phyloP scores from a whole-genome alignment of 1,140 invertebrate species.

The Hirudo medicinalis region DNA sequence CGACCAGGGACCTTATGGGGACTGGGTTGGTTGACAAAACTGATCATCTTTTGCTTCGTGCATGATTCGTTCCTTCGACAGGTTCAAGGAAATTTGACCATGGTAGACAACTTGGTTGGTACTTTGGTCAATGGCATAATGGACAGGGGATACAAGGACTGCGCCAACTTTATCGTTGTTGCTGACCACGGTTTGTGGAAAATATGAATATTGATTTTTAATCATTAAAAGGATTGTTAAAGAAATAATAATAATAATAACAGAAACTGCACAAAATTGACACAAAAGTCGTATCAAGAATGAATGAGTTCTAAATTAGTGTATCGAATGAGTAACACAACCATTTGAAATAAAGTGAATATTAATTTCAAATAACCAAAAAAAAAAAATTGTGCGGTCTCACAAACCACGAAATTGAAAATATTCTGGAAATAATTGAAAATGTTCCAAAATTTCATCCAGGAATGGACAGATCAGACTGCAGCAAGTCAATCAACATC shows the following conservation, averaged over 20 bases:
- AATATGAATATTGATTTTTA: too few relatives aligned
- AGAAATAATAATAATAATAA: neutral
- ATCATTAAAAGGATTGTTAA: too few relatives aligned
- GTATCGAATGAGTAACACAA: too few relatives aligned
- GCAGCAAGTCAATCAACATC: constrained; percentile 25
- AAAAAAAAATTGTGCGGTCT: too few relatives aligned
- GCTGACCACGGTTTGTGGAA: constrained; percentile 32
- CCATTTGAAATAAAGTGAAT: too few relatives aligned
- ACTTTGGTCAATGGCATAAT: constrained; percentile 48
- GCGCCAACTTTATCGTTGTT: constrained; percentile 33
- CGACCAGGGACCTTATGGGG: constrained; percentile 30
- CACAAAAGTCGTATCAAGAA: neutral
- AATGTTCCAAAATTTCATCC: neutral
- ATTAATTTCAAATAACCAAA: too few relatives aligned
- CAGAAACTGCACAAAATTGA: neutral
- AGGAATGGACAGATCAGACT: constrained; percentile 29
- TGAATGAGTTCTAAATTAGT: too few relatives aligned
- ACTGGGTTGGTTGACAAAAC: constrained; percentile 21
- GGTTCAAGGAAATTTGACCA: constrained; percentile 43
- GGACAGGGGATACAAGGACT: constrained; percentile 38
- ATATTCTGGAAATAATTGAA: too few relatives aligned
- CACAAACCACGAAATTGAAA: too few relatives aligned
- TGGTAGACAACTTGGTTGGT: constrained; percentile 48
- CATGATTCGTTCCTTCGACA: constrained; percentile 26
- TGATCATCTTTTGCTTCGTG: neutral